Evolutionary conservation across 2,888 invertebrate genomes (phyloP), one percentile per base, ranked within the genome.

Genomic region (Phyllotreta striolata): DNA sequence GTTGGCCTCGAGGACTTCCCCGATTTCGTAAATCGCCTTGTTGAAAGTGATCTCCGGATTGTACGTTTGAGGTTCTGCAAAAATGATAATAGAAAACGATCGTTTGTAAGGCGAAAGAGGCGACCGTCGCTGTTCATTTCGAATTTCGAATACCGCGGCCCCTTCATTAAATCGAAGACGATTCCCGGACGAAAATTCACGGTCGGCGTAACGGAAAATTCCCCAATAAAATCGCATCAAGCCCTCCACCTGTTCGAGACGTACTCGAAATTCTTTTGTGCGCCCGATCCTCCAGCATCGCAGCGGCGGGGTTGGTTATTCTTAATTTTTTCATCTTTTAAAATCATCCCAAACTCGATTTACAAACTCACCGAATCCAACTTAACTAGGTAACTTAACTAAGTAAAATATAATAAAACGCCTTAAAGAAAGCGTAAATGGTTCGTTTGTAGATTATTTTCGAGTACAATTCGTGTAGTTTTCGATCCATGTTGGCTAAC

Each of bases 11-110:
- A 92, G 82, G 72, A 84, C 83, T 70, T 91, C 91, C 54, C 87
- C 89, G 47, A 90, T 85, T 70, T 86, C 84, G 78, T 89, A 86
- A 73, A 86, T 85, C 74, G 85, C 85, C 78, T 89, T 88, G 78
- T 87, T 86, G 79, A 91, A 89, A 74, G 87, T 89, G 80, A 92
- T 90, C 74, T 84, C 85, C 66, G 91, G 91, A 79, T 89, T 87
- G 76, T 84, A 83, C 75, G 85, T 84, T 81, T 91, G 91, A 49
- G 89, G 89, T 74, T 88, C 91, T 82, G 72, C n/a, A 78, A 77
- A 35, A 59, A 62, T 24, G 4, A 24, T 24, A 24, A 24, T 24
- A 4, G 24, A 24, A 24, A 24, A 24, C 4, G 24, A 24, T 24
- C 24, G 24, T 24, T 24, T 24, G 24, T 4, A 24, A 24, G 4